These are phyloP conservation scores for Myopa tessellatipennis DNA, from an alignment of 2,888 invertebrate genomes.

Conservation along the genomic window DNA sequence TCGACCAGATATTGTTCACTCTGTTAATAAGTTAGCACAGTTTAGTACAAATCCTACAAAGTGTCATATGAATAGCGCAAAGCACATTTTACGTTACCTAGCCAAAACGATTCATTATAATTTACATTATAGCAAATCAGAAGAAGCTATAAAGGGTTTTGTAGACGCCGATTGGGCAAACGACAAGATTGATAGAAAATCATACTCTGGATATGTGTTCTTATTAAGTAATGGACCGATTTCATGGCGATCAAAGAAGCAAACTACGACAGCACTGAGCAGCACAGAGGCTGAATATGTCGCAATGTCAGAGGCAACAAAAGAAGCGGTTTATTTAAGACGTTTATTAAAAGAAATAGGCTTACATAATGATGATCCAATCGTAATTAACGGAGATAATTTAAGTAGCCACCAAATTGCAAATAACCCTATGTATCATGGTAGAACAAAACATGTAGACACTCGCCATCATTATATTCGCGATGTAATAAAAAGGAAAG, in stretches of 20 bases:
- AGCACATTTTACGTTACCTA: background rate
- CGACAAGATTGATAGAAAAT: slow-evolving; percentile 6
- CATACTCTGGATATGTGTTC: slow-evolving; percentile 6
- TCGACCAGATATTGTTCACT: slow-evolving; percentile 8
- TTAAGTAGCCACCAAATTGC: slow-evolving; percentile 8
- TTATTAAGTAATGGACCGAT: slow-evolving; percentile 1
- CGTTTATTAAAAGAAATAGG: slow-evolving; percentile 6
- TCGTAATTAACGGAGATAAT: background rate
- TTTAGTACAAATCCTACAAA: background rate
- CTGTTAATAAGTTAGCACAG: slow-evolving; percentile 5
- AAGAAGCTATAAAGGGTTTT: slow-evolving; percentile 6
- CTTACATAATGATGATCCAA: slow-evolving; percentile 6
- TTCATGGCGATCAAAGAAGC: slow-evolving; percentile 1
- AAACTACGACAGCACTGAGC: too few species aligned
- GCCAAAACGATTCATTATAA: slow-evolving; percentile 4
- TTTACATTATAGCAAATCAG: background rate
- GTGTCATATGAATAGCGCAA: background rate
- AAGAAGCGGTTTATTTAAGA: slow-evolving; percentile 6
- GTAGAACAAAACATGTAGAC: slow-evolving; percentile 1
- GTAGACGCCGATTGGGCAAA: slow-evolving; percentile 6
- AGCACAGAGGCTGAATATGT: background rate
- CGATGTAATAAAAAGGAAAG: slow-evolving; percentile 1
- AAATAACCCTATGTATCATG: slow-evolving; percentile 2
- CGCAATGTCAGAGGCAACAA: slow-evolving; percentile 1
- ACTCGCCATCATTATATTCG: background rate